Evolutionary conservation across 2,797 vertebrate species (phyloP), one percentile per base, ranked within the genome.

Genomic region (Pseudomugil gertrudae): DNA sequence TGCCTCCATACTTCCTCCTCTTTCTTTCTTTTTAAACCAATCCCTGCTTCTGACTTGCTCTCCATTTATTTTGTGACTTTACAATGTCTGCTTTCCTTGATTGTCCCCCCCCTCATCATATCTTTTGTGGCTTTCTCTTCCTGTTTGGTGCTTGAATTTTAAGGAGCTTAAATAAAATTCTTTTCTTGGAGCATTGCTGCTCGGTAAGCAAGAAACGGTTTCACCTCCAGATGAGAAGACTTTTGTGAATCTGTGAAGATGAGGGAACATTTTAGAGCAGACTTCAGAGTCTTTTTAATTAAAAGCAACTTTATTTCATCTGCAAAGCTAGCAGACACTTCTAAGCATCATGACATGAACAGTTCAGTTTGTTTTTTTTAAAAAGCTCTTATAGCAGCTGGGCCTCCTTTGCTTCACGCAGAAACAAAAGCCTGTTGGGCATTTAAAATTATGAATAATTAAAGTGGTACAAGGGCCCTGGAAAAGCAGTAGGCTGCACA

Each of bases 401-500:
- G 50, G 33, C 51, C 47, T 77, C 53, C 23, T 62, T 72, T 53
- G 48, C 47, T 74, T 74, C 57, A 68, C 56, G 14, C 40, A 66
- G 68, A 74, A 79, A 74, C 69, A 79, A 81, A 85, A 84, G 81
- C 74, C 69, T 55, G 63, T 63, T 48, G 79, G 79, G 80, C 58
- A 71, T 86, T 85, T 88, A 67, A 87, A 87, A 83, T 79, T 65
- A 59, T 87, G 69, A 90, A 87, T 87, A 87, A 87, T 89, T 87
- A 77, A 83, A 83, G 64, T 67, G 61, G 72, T 73, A 78, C 77
- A 69, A 84, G 68, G 71, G 62, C 85, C 67, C 77, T 83, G 52
- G 57, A 65, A 83, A 84, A 69, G 68, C 63, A 80, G 73, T 74
- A 78, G 57, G 62, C 79, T 57, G 63, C 64, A 58, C 80, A 66